Evolutionary conservation across 2,113 vertebrate genomes (phyloP).

Genomic region (Danionella cerebrum): DNA sequence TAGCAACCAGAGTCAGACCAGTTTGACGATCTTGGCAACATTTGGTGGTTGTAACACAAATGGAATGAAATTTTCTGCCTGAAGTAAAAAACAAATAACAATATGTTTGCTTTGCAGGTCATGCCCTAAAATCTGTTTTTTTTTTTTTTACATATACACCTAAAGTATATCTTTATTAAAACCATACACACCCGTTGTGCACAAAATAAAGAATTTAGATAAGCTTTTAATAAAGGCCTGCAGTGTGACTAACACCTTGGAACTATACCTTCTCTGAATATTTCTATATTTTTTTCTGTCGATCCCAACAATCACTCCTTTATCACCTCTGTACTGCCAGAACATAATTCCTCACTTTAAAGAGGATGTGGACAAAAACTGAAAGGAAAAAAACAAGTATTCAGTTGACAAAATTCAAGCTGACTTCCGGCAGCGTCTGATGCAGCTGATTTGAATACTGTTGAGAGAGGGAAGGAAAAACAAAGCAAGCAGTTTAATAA

Average conservation of each 20-base stretch:
- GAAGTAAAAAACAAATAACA: no score
- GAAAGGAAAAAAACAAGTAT: neutral
- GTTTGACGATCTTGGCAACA: no score
- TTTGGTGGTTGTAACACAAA: no score
- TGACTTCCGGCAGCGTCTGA: neutral
- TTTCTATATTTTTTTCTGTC: no score
- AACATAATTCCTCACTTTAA: neutral
- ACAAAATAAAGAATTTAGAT: neutral
- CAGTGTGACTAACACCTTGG: neutral
- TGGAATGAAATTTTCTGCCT: no score
- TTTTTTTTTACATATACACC: no score
- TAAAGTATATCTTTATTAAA: no score
- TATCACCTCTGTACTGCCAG: neutral
- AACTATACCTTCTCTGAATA: no score
- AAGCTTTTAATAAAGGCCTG: neutral
- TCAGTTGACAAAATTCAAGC: neutral
- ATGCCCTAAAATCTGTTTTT: no score
- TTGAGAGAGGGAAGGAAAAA: neutral
- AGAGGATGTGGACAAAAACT: neutral
- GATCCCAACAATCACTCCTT: neutral
- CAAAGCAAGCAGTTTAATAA: slow-evolving; percentile 1
- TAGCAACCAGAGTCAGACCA: no score
- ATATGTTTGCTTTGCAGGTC: no score
- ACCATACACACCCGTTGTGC: neutral
- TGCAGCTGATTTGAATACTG: neutral